These are phyloP conservation scores for Sporophila hypoxantha DNA, from an alignment of 2,113 vertebrate genomes.

Conservation along the genomic window DNA sequence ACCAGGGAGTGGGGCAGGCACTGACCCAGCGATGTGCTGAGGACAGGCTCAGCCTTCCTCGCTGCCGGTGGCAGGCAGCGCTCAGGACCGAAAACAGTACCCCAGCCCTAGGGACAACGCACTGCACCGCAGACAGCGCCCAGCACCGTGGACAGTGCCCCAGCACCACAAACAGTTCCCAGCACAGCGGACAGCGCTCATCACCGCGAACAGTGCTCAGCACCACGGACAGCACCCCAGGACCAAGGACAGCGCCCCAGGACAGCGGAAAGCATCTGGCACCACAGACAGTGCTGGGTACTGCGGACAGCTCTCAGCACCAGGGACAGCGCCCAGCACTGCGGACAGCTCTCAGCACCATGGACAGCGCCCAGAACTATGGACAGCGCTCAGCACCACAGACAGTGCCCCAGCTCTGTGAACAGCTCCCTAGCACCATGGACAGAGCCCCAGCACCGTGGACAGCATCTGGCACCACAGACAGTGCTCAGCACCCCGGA, in stretches of 20 bases:
- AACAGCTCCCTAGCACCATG: not conserved
- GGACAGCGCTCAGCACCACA: not conserved
- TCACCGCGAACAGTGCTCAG: fast-evolving
- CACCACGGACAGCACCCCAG: not conserved
- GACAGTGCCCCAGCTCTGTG: fast-evolving
- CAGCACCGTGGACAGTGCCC: not conserved
- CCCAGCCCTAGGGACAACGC: not conserved
- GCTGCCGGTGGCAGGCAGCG: fast-evolving
- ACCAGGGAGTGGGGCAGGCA: not conserved
- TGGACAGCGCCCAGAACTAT: not conserved
- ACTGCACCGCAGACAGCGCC: fast-evolving
- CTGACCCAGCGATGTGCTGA: not conserved
- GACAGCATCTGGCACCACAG: not conserved
- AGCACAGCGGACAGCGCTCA: not conserved
- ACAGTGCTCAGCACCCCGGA: not conserved
- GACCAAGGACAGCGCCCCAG: fast-evolving
- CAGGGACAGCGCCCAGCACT: not conserved
- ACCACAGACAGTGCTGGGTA: not conserved
- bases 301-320: fast-evolving
- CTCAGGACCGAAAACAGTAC: not conserved
- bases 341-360: fast-evolving
- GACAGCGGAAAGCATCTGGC: fast-evolving
- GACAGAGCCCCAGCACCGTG: not conserved
- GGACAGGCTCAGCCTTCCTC: fast-evolving
- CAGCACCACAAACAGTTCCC: fast-evolving